Conservation (phyloP, 2,113 vertebrate genomes). For the Tringa solitaria region DNA sequence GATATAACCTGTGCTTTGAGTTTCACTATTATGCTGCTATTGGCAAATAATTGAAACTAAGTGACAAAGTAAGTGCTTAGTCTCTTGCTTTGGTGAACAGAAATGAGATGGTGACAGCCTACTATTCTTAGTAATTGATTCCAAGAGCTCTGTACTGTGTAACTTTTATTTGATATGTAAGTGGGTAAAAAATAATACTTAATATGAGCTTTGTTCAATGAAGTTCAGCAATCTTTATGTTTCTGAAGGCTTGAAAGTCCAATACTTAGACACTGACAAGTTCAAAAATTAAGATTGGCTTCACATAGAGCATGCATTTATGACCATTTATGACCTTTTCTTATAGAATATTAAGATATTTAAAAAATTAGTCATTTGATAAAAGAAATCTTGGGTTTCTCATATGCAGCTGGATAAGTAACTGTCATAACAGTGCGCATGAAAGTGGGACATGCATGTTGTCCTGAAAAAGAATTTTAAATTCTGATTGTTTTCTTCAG, state of each 20-base stretch:
- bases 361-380: not conserved
- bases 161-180: not conserved
- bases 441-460: not conserved
- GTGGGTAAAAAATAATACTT: not conserved
- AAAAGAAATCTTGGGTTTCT: not conserved
- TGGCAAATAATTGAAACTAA: accelerated
- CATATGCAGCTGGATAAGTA: not conserved
- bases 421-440: not conserved
- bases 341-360: not conserved
- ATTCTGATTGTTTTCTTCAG: not conserved
- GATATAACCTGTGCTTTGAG: not conserved
- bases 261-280: not conserved
- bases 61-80: not conserved
- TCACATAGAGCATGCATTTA: not conserved
- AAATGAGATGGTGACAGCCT: not conserved
- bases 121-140: not conserved
- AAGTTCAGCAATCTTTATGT: not conserved
- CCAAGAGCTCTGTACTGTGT: not conserved
- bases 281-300: not conserved
- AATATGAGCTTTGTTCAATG: not conserved
- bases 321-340: not conserved
- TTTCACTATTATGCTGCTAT: not conserved
- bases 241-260: not conserved
- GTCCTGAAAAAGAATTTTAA: not conserved
- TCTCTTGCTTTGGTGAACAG: not conserved